Conservation (phyloP, 2,797 vertebrate genomes). For the Silurus aristotelis region DNA sequence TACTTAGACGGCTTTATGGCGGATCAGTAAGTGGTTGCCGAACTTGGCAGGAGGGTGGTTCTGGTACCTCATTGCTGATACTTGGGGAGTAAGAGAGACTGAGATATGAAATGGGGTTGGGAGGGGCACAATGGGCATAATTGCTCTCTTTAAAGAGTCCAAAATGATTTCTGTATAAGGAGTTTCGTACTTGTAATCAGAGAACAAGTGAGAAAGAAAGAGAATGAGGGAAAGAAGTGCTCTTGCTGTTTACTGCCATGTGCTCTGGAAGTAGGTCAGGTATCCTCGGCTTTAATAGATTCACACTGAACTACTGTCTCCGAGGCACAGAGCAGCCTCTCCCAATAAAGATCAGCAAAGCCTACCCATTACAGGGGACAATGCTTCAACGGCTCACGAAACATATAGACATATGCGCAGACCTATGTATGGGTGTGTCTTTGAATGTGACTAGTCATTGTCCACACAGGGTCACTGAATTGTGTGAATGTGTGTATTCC, state of each 20-base stretch:
- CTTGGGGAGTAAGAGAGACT: slow-evolving; percentile 5
- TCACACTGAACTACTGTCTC: slow-evolving; percentile 69
- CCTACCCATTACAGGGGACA: slow-evolving; percentile 5
- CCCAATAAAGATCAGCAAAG: slow-evolving; percentile 26
- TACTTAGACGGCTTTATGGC: not conserved
- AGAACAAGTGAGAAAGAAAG: not conserved
- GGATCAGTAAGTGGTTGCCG: slow-evolving; percentile 42
- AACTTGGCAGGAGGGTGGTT: slow-evolving; percentile 29
- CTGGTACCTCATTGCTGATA: slow-evolving; percentile 17
- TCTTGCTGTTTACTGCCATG: slow-evolving; percentile 23
- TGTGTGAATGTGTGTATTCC: not conserved
- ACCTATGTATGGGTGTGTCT: not conserved
- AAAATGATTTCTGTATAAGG: slow-evolving; percentile 27
- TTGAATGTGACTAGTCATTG: slow-evolving; percentile 5
- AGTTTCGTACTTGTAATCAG: slow-evolving; percentile 17
- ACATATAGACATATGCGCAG: not conserved
- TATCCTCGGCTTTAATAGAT: slow-evolving; percentile 71
- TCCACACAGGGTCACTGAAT: not conserved
- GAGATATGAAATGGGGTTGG: slow-evolving; percentile 6
- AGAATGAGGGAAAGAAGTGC: not conserved
- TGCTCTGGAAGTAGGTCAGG: slow-evolving; percentile 69
- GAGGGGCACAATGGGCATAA: slow-evolving; percentile 11
- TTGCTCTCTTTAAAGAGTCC: slow-evolving; percentile 23
- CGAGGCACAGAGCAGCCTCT: slow-evolving; percentile 31
- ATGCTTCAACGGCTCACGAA: not conserved